These are phyloP conservation scores for Hippocampus guttulatus DNA, from an alignment of 2,113 vertebrate species.

Conservation along the genomic window DNA sequence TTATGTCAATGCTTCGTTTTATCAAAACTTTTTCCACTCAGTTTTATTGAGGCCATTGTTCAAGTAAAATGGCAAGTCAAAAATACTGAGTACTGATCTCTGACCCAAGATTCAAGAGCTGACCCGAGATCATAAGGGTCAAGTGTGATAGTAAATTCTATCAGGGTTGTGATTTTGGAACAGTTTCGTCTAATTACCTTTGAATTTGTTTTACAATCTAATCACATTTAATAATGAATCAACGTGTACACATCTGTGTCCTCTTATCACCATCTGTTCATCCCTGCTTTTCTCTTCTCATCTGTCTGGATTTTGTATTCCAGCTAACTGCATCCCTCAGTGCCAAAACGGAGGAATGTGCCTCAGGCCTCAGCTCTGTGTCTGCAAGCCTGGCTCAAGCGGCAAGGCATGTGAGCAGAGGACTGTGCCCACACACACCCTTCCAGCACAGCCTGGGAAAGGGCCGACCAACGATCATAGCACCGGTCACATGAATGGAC, in stretches of 20 bases:
- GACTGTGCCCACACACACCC: constrained; percentile 67
- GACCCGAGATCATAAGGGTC: neutral
- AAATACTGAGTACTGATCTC: neutral
- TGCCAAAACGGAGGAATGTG: constrained; percentile 98
- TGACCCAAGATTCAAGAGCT: neutral
- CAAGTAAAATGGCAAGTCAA: neutral
- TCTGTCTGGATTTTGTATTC: constrained; percentile 53
- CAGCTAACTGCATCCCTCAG: constrained; percentile 88
- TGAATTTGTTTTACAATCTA: neutral
- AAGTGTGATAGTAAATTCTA: neutral
- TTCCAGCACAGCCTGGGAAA: constrained; percentile 58
- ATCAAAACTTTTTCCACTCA: neutral
- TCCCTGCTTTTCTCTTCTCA: constrained; percentile 21
- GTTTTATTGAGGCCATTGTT: neutral
- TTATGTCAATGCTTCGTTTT: neutral
- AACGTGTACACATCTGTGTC: neutral
- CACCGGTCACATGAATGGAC: constrained; percentile 66
- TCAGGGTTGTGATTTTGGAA: neutral
- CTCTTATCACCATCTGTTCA: constrained; percentile 24
- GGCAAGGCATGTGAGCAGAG: constrained; percentile 85
- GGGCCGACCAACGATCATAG: constrained; percentile 70
- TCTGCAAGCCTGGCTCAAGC: constrained; percentile 90
- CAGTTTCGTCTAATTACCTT: neutral
- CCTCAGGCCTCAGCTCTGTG: constrained; percentile 89
- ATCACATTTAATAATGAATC: neutral